Conservation (phyloP, 2,113 vertebrate species). For the Syrrhaptes paradoxus region DNA sequence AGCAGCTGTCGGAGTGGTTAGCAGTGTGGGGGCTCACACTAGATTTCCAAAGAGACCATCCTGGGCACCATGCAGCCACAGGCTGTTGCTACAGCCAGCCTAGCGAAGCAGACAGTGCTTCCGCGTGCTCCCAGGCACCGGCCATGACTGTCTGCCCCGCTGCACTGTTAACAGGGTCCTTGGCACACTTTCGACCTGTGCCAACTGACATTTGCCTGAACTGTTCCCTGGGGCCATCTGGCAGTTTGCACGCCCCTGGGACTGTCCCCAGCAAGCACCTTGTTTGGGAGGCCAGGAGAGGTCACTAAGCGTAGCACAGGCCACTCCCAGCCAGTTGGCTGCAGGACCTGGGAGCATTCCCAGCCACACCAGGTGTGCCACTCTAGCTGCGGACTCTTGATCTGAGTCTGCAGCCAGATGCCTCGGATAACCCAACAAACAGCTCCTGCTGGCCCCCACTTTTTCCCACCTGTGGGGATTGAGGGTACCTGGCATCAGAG, state of each 20-base stretch:
- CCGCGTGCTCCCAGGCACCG: not conserved
- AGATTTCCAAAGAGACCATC: not conserved
- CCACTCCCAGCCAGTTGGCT: accelerated
- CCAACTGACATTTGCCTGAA: not conserved
- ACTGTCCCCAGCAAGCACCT: not conserved
- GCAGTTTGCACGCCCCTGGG: not conserved
- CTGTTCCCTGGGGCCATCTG: not conserved
- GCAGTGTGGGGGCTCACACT: not conserved
- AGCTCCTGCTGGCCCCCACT: not conserved
- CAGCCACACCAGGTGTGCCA: not conserved
- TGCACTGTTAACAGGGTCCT: not conserved
- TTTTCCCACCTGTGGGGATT: not conserved
- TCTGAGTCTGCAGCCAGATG: not conserved
- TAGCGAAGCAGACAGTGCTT: not conserved
- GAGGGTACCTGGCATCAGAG: not conserved
- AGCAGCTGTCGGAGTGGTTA: not conserved
- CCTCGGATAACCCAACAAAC: not conserved
- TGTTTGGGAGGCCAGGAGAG: not conserved
- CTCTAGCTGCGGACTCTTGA: not conserved
- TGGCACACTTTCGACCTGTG: not conserved
- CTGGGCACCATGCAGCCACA: not conserved
- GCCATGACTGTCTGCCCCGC: accelerated
- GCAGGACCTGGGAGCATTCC: not conserved
- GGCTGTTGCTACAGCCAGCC: not conserved
- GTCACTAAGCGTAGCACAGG: accelerated